These are phyloP conservation scores for Hyperoodon ampullatus DNA, from an alignment of 2,113 vertebrate genomes.

Conservation along the genomic window DNA sequence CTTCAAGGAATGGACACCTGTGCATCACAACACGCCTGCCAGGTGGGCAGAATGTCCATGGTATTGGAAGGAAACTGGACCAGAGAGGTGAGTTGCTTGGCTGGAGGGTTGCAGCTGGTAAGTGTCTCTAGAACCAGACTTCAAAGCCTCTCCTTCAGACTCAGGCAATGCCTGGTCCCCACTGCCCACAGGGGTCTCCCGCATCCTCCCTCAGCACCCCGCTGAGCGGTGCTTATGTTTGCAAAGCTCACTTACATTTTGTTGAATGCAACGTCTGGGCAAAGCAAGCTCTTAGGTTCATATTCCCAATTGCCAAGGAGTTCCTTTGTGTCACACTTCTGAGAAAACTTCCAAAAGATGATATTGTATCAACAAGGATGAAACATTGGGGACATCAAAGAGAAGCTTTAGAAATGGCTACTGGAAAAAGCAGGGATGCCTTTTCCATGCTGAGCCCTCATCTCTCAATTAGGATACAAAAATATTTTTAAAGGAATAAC, in stretches of 20 bases:
- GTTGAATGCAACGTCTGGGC: not conserved
- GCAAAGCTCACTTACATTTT: not conserved
- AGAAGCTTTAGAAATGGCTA: not conserved
- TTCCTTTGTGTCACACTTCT: not conserved
- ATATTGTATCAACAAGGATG: not conserved
- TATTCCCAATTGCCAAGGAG: not conserved
- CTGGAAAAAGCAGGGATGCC: not conserved
- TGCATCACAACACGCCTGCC: not conserved
- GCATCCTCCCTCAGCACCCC: not conserved
- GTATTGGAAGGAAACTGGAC: not conserved
- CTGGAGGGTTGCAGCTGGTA: not conserved
- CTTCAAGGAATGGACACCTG: too few species aligned
- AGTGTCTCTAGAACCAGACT: not conserved
- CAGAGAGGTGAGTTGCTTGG: not conserved
- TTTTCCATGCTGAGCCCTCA: not conserved
- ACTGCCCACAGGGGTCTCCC: not conserved
- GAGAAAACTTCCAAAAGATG: not conserved
- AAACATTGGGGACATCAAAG: not conserved
- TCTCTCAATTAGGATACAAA: constrained; percentile 52
- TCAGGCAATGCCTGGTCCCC: not conserved
- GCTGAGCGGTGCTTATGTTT: fast-evolving
- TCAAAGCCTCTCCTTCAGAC: not conserved
- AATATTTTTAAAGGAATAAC: constrained; percentile 76
- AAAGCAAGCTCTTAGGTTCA: not conserved
- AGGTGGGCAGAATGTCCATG: not conserved